phyloP scores from a whole-genome alignment of 2,888 invertebrate species.

The Sympetrum striolatum region DNA sequence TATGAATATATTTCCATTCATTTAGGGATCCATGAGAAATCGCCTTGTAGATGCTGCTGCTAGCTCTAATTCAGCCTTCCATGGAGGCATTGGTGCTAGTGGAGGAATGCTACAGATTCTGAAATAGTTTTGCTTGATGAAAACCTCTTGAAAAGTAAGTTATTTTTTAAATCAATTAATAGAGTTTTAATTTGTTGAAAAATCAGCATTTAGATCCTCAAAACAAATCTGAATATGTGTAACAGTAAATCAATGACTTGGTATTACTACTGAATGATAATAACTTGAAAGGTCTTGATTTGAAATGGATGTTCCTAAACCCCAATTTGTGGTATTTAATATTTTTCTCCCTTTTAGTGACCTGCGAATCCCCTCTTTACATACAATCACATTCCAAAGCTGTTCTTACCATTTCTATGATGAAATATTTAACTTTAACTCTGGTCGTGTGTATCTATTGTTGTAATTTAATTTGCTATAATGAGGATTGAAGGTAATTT shows the following conservation, averaged over 20 bases:
- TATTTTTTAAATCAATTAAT: not conserved
- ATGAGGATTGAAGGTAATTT: not conserved
- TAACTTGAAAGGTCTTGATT: no score
- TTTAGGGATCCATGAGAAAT: slow-evolving; percentile 85
- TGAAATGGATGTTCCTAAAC: no score
- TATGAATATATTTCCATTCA: not conserved
- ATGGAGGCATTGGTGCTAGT: not conserved
- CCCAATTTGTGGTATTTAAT: not conserved
- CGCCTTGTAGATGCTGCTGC: slow-evolving; percentile 77
- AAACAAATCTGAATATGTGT: no score
- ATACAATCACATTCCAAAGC: slow-evolving; percentile 86
- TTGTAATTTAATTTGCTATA: no score
- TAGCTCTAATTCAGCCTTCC: not conserved
- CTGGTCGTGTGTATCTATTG: no score
- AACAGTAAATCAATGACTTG: no score
- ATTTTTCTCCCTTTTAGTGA: slow-evolving; percentile 64
- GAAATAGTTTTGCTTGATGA: slow-evolving; percentile 93
- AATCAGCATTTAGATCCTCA: no score
- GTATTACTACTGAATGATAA: no score
- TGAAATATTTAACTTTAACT: no score
- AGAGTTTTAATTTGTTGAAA: slow-evolving; percentile 18
- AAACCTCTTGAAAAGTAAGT: slow-evolving; percentile 88
- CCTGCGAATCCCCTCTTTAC: slow-evolving; percentile 85
- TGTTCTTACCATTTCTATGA: slow-evolving; percentile 68
- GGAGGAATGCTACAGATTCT: slow-evolving; percentile 63